Evolutionary conservation across 2,797 vertebrate species (phyloP).

Genomic region (Balearica regulorum): DNA sequence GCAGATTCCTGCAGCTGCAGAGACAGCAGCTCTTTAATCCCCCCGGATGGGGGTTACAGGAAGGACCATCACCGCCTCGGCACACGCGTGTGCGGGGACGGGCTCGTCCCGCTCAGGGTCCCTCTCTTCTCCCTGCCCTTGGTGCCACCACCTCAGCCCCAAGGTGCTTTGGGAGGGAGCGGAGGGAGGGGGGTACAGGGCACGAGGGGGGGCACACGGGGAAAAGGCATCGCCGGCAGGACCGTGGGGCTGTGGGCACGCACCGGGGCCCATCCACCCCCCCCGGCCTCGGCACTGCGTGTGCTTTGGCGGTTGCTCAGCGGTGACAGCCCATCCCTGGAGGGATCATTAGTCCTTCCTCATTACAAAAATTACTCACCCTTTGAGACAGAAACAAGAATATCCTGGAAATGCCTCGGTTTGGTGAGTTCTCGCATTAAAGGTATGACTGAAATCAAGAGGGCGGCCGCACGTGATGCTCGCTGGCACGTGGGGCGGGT

Average conservation of each 20-base stretch:
- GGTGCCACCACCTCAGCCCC: not conserved
- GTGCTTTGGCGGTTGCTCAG: slow-evolving; percentile 16
- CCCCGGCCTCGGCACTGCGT: accelerated
- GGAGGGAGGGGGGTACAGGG: accelerated
- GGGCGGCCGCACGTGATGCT: not conserved
- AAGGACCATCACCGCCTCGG: accelerated
- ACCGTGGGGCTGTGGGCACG: accelerated
- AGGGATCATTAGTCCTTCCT: not conserved
- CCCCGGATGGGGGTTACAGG: accelerated
- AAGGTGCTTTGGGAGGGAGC: accelerated
- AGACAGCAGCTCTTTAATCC: not conserved
- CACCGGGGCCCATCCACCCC: accelerated
- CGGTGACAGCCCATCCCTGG: not conserved
- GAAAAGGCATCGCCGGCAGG: not conserved
- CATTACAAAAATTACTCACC: slow-evolving; percentile 45
- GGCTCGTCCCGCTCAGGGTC: not conserved
- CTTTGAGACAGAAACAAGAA: slow-evolving; percentile 13
- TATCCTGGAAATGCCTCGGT: slow-evolving; percentile 61
- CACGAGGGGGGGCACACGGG: accelerated
- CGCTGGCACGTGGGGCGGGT: not conserved
- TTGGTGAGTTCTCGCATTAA: not conserved
- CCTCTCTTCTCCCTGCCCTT: not conserved
- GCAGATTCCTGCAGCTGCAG: not conserved
- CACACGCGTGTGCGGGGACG: accelerated
- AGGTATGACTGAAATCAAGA: not conserved